A percentile compares a stretch with the other conserved stretches of the same genome.
Evolutionary conservation across 2,888 invertebrate genomes (phyloP).

Genomic region (Carpatolechia fugitivella): DNA sequence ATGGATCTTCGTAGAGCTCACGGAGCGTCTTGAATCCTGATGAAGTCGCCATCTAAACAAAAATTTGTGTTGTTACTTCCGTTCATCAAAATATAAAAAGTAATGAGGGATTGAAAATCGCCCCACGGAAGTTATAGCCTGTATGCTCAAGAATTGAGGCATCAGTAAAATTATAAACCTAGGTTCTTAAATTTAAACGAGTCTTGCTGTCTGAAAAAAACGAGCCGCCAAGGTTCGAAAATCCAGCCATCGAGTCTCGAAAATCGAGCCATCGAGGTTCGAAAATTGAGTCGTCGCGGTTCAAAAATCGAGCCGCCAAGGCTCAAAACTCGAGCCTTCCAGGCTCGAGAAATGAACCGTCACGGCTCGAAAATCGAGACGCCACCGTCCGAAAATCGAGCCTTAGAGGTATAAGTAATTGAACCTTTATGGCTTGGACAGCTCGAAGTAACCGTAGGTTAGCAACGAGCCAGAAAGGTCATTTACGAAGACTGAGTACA

Average conservation of each 20-base stretch:
- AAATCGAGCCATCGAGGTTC: neutral
- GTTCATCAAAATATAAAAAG: neutral
- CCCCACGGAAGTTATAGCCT: too few relatives aligned
- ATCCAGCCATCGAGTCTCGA: neutral
- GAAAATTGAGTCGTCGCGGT: neutral
- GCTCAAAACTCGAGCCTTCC: neutral
- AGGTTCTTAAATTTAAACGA: neutral
- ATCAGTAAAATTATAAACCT: neutral
- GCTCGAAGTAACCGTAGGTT: too few relatives aligned
- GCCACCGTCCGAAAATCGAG: too few relatives aligned
- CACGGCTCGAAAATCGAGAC: too few relatives aligned
- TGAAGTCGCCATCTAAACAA: conserved; percentile 1
- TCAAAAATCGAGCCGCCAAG: neutral
- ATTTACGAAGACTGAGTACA: neutral
- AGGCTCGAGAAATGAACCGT: neutral
- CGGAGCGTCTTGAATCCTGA: conserved; percentile 1
- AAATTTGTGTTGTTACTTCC: neutral
- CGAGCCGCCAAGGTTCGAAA: neutral
- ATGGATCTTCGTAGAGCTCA: conserved; percentile 9
- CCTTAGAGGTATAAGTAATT: too few relatives aligned
- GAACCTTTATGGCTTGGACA: too few relatives aligned
- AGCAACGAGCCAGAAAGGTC: too few relatives aligned
- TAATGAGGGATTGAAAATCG: neutral
- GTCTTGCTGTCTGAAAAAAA: neutral
- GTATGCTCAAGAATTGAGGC: neutral